phyloP scores from a whole-genome alignment of 2,888 invertebrate species.

The Dione juno region DNA sequence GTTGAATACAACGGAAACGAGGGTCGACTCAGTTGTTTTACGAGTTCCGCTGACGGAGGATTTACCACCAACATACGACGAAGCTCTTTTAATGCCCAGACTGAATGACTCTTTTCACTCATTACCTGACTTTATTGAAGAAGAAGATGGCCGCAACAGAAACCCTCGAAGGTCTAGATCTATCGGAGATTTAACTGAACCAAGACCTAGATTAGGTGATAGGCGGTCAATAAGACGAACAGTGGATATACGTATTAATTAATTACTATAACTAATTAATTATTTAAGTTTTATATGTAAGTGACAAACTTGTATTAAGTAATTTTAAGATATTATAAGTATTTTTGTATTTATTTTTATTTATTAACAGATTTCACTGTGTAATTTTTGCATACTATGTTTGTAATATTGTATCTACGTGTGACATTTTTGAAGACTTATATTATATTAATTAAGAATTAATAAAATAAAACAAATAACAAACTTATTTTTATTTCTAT shows the following conservation, averaged over 20 bases:
- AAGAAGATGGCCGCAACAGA: slow-evolving; percentile 55
- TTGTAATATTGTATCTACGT: not conserved
- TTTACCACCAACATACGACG: slow-evolving; percentile 88
- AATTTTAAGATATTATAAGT: not conserved
- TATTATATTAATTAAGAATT: not conserved
- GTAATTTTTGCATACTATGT: not conserved
- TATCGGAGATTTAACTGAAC: slow-evolving; percentile 74
- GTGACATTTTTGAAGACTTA: not conserved
- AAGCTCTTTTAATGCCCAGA: slow-evolving; percentile 89
- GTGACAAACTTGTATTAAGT: slow-evolving; percentile 14
- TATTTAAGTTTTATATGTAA: not conserved
- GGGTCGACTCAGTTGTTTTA: slow-evolving; percentile 64
- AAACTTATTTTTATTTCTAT: not conserved
- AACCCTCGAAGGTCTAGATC: slow-evolving; percentile 73
- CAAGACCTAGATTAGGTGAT: slow-evolving; percentile 63
- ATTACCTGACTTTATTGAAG: slow-evolving; percentile 74
- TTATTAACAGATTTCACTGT: not conserved
- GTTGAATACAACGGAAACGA: slow-evolving; percentile 58
- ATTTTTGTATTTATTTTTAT: not conserved
- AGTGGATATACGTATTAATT: slow-evolving; percentile 63
- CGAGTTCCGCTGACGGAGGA: slow-evolving; percentile 70
- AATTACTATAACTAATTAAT: slow-evolving; percentile 8
- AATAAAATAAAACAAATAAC: not conserved
- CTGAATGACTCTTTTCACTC: slow-evolving; percentile 86
- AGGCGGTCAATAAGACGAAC: slow-evolving; percentile 74